These are phyloP conservation scores for Drusus annulatus DNA, from an alignment of 1,140 invertebrate species.

Conservation along the genomic window DNA sequence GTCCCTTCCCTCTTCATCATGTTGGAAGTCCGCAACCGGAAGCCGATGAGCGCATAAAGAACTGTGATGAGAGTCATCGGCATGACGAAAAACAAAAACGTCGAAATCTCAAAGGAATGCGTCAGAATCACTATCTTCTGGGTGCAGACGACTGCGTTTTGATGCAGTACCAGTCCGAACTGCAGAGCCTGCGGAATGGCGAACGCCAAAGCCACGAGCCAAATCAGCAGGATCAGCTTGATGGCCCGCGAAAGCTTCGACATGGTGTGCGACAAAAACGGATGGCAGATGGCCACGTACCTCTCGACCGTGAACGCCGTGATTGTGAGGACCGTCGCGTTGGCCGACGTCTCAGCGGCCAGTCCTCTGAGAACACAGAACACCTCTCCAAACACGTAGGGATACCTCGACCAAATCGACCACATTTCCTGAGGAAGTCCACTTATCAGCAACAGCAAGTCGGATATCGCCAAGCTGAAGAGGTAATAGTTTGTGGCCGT, in stretches of 20 bases:
- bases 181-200: conserved; percentile 88
- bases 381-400: conserved; percentile 88
- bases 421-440: conserved; percentile 90
- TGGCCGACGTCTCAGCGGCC: conserved; percentile 91
- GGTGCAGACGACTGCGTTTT: conserved; percentile 71
- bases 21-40: conserved; percentile 79
- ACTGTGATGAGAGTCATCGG: conserved; percentile 91
- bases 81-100: conserved; percentile 86
- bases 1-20: conserved; percentile 63
- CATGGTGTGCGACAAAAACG: conserved; percentile 85
- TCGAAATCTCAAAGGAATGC: conserved; percentile 88
- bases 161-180: conserved; percentile 74
- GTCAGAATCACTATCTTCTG: conserved; percentile 76
- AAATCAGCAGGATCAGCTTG: conserved; percentile 82
- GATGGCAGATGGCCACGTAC: conserved; percentile 85
- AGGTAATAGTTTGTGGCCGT: conserved; percentile 95
- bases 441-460: conserved; percentile 87
- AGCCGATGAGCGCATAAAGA: conserved; percentile 87
- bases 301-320: conserved; percentile 86
- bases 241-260: conserved; percentile 84
- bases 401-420: conserved; percentile 89
- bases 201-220: conserved; percentile 79
- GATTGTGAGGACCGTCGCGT: conserved; percentile 93
- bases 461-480: conserved; percentile 94
- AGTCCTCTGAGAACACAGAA: conserved; percentile 90